phyloP scores from a whole-genome alignment of 1,140 invertebrate species.

The Pogonomyrmex barbatus region DNA sequence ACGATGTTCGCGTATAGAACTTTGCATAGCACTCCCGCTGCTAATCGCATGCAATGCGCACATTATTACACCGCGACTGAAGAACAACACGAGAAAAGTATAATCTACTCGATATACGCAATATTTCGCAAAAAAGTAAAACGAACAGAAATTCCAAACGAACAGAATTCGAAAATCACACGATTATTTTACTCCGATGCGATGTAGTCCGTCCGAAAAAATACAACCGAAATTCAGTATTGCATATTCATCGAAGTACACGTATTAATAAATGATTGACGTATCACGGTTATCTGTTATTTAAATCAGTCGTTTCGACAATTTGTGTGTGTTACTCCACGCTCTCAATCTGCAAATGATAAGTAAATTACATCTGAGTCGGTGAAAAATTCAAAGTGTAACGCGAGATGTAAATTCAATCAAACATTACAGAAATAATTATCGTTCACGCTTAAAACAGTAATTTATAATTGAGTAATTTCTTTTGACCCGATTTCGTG shows the following conservation, averaged over 20 bases:
- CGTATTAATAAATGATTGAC: neutral
- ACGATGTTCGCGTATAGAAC: constrained; percentile 2
- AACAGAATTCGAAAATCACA: neutral
- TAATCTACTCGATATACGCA: neutral
- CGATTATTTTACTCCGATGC: neutral
- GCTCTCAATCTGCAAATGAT: no score
- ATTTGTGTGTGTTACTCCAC: no score
- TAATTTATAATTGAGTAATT: neutral
- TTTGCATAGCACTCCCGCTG: constrained; percentile 1
- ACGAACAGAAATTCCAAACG: neutral
- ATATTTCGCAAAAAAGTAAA: neutral
- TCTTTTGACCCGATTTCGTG: neutral
- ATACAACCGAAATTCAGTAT: neutral
- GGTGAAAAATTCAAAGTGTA: neutral
- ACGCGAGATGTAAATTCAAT: neutral
- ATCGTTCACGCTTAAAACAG: neutral
- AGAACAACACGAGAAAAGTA: constrained; percentile 11
- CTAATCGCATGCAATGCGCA: constrained; percentile 1
- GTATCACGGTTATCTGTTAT: neutral
- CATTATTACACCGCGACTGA: neutral
- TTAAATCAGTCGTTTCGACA: no score
- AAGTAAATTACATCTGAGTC: neutral
- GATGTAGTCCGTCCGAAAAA: neutral
- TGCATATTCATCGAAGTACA: neutral
- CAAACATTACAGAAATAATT: constrained; percentile 1